Base-by-base conservation (phyloP, 1,140 invertebrate genomes). In the Potamilus streckersoni region DNA sequence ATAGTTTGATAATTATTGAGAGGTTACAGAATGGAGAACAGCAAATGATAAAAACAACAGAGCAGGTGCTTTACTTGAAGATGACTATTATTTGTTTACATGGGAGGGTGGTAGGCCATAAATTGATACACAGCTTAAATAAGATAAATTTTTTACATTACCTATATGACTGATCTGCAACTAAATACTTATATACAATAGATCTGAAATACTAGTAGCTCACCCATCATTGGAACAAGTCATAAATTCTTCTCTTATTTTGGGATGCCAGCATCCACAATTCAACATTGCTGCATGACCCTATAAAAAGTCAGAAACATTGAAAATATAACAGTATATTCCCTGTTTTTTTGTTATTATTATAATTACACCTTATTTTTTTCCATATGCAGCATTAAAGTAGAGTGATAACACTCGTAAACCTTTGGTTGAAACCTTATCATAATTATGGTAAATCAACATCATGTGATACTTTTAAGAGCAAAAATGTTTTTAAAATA, bases 261-360 rank as follows among this genome's bases (percentile, higher is more conserved):
- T 94, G 0, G 98, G 98, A 92, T 99, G 96, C 96, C 97, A 99
- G 82, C 93, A 94, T 1, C 97, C 97, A 79, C 93, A 93, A 81
- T 97, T 98, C 13, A 99, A 89, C 63, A 95, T 93, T 0, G 96
- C 96, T 16, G 96, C 95, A 87, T 99, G 98, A 0, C 98, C 98
- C 88, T 90, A 69, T 20, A 82, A 81, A 71, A 71, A 75, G 62
- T 68, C 59, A 73, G 13, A 70, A 67, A 66, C 68, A 55, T 61
- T 31, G 27, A 73, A 56, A 74, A 65, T 38, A 76, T 65, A 69
- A 57, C 23, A 69, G 31, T 8, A 20, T 66, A 6, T 20, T 65
- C 15, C 23, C 23, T n/a, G 63, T 63, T 16, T 23, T 38, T 8
- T 49, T 23, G 23, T 23, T 2, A 23, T 0, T 23, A 23, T 23